These are phyloP conservation scores for Diaprepes abbreviatus DNA, from an alignment of 2,888 invertebrate genomes.

Conservation along the genomic window DNA sequence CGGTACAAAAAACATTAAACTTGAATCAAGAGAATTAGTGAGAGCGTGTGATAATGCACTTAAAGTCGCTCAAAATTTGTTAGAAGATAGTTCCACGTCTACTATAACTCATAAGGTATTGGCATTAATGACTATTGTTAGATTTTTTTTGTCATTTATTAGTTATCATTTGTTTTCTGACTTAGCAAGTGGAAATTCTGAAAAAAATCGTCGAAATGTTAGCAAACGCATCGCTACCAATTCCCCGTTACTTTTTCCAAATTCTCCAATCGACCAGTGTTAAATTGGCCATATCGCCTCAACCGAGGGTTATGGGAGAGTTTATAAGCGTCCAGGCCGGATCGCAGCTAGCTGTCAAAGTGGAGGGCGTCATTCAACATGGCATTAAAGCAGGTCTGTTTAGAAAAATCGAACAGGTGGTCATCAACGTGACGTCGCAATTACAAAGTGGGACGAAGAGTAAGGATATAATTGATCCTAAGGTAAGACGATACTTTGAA, in stretches of 20 bases:
- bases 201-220: conserved; percentile 75
- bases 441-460: conserved; percentile 68
- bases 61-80: conserved; percentile 63
- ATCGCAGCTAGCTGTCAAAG: conserved; percentile 90
- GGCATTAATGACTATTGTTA: too few relatives aligned
- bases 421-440: conserved; percentile 78
- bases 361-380: conserved; percentile 92
- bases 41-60: conserved; percentile 67
- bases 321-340: conserved; percentile 87
- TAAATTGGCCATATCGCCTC: conserved; percentile 85
- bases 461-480: conserved; percentile 62
- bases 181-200: conserved; percentile 72
- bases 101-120: conserved; percentile 69
- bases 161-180: too few relatives aligned
- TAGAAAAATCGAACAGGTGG: conserved; percentile 79
- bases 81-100: conserved; percentile 61
- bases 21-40: conserved; percentile 68
- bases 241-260: conserved; percentile 88
- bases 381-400: conserved; percentile 78
- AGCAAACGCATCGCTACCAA: conserved; percentile 75
- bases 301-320: conserved; percentile 84
- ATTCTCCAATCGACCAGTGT: conserved; percentile 85
- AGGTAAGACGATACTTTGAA: conserved; percentile 56
- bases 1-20: conserved; percentile 64
- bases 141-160: too few relatives aligned